Base-by-base conservation (phyloP, 2,888 invertebrate genomes). In the Deilephila porcellus region DNA sequence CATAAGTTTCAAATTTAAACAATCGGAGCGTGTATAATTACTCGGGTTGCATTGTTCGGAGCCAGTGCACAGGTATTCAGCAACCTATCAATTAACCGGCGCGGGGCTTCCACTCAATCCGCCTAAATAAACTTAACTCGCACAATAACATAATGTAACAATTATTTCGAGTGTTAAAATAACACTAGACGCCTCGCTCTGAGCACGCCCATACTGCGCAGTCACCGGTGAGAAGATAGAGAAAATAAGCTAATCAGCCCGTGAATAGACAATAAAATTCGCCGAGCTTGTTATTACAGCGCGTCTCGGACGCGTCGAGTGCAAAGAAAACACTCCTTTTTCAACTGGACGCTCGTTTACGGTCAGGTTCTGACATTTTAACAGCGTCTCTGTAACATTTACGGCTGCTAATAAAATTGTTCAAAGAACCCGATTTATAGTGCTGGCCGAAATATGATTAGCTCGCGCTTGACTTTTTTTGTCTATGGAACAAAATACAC, bases 1-100 rank as follows among this genome's bases (percentile, higher is more conserved):
- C 92, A 91, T 92, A 92, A 93, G 91, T 91, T 89, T 92, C 92
- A 93, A 93, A 93, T 90, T 93, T 92, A 87, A 91, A 91, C 87
- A 93, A 92, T 89, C 89, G 89, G 91, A 91, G 91, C 93, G 89
- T 90, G 86, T 83, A 91, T 91, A 93, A 93, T 93, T 90, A 86
- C 78, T 83, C 81, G 79, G 78, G 86, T 92, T 92, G 90, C 92
- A 91, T 91, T 92, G 91, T 93, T 92, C 92, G 85, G 75, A 87
- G 87, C 89, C 90, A 90, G 82, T 92, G 93, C 91, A 88, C 93
- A 93, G 90, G 88, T 91, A 93, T 93, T 91, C 91, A 83, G 89
- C 89, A 90, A 92, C 86, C 86, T 89, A 91, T 89, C 91, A 91
- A 93, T 93, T 92, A 93, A 86, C 83, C 76, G 76, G 81, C 81